phyloP scores from a whole-genome alignment of 2,888 invertebrate species.

The Uropetala carovei region DNA sequence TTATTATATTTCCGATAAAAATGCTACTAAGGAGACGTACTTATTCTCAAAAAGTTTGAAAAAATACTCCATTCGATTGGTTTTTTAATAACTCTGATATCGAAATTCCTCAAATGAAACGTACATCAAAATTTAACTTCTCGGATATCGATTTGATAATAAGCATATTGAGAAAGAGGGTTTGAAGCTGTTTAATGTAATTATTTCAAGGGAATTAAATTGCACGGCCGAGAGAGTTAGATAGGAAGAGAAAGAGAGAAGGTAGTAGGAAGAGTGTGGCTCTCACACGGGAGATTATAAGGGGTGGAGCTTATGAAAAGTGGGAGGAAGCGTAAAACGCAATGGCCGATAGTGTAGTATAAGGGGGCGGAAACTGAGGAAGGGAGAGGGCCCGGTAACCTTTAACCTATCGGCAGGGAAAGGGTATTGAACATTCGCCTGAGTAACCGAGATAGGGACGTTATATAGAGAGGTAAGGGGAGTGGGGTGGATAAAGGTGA shows the following conservation, averaged over 20 bases:
- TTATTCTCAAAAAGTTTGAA: no score
- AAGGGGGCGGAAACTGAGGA: background rate
- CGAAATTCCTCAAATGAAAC: no score
- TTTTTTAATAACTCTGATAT: no score
- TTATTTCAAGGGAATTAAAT: no score
- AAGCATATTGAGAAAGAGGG: no score
- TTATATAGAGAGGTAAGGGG: background rate
- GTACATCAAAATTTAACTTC: no score
- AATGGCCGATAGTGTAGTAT: no score
- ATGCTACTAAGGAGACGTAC: no score
- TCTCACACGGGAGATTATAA: background rate
- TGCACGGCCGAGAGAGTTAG: background rate
- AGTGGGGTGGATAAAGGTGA: background rate
- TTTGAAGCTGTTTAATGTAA: no score
- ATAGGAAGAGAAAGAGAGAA: background rate
- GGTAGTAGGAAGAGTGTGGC: background rate
- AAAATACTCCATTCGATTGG: no score
- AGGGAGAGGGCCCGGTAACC: background rate
- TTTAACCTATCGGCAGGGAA: background rate
- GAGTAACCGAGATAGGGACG: background rate
- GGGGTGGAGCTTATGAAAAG: background rate
- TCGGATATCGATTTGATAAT: no score
- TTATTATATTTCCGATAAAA: no score
- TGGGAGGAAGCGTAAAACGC: background rate
- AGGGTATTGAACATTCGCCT: background rate